Base-by-base conservation (phyloP, 2,113 vertebrate species). In the Passer domesticus region DNA sequence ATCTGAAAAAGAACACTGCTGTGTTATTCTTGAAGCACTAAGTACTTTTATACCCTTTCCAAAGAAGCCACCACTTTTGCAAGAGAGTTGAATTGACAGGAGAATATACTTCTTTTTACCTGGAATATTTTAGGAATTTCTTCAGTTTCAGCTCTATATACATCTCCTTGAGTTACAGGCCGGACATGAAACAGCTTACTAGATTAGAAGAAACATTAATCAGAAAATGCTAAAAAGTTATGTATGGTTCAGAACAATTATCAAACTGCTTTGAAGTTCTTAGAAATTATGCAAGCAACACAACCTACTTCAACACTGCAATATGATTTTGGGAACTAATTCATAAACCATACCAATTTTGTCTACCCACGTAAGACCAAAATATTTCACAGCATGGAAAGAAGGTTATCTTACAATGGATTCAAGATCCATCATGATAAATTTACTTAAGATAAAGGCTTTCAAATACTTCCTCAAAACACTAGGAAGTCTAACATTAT, bases 41-140 rank as follows among this genome's bases (percentile, higher is more conserved):
- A 0, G 1, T 73, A 33, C 50, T 92, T 70, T 73, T 44, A 75
- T 6, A 62, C 6, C 47, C 18, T 79, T 58, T 77, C 82, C 63
- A 90, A 69, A 90, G 67, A 52, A 59, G 67, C 10, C 6, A 7
- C 21, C 55, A 69, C 23, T 68, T 52, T 44, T 76, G 79, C 24
- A 95, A 74, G 9, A 43, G 24, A 49, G 18, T 62, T 62, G 81
- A 93, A 89, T 1, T 78, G 50, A 79, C 59, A 68, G 17, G 5
- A 58, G 13, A 81, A 68, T 28, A 50, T 11, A 37, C 4, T 52
- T 62, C 20, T 75, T 94, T 80, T 97, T 97, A 99, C 99, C 99
- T 99, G 99, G 93, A 99, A 99, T 99, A 99, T 99, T 97, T 99
- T 98, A 63, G 99, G 99, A 93, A 99, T 99, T 98, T 99, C 99